Conservation (phyloP, 2,888 invertebrate genomes). For the Oscheius onirici region DNA sequence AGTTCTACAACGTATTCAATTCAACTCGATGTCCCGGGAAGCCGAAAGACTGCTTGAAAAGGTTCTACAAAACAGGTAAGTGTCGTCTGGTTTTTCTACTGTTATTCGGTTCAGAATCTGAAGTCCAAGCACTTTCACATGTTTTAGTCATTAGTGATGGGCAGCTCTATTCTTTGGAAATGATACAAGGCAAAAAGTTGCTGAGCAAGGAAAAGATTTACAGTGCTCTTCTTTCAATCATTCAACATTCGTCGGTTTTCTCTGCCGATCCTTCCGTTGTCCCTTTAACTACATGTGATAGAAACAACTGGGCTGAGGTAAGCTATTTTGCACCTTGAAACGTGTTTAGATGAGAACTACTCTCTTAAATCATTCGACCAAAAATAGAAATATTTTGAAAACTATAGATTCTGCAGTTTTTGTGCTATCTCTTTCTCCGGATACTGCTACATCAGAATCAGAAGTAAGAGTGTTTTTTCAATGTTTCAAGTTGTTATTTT, state of each 20-base stretch:
- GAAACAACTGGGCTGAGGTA: slow-evolving; percentile 43
- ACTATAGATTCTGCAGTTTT: slow-evolving; percentile 29
- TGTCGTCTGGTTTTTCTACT: not conserved
- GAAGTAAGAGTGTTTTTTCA: slow-evolving; percentile 19
- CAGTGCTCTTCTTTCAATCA: not conserved
- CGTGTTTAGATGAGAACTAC: not conserved
- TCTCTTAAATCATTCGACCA: too few relatives aligned
- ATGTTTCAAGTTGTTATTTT: not conserved
- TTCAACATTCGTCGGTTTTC: not conserved
- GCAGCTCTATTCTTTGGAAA: not conserved
- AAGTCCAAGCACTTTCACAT: slow-evolving; percentile 7
- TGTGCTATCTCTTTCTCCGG: slow-evolving; percentile 2
- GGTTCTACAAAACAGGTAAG: slow-evolving; percentile 17
- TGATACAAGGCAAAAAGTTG: not conserved
- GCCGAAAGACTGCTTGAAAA: not conserved
- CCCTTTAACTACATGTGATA: slow-evolving; percentile 35
- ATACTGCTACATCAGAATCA: slow-evolving; percentile 37
- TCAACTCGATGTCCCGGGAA: not conserved
- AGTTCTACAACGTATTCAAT: slow-evolving; percentile 20
- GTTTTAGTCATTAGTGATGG: slow-evolving; percentile 19
- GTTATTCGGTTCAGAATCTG: slow-evolving; percentile 9
- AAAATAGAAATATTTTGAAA: slow-evolving; percentile 27
- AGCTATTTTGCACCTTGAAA: not conserved
- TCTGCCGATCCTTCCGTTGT: slow-evolving; percentile 31
- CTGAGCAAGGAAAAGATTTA: not conserved